phyloP scores from a whole-genome alignment of 2,888 invertebrate genomes.

The Acrocyrtus sp. region DNA sequence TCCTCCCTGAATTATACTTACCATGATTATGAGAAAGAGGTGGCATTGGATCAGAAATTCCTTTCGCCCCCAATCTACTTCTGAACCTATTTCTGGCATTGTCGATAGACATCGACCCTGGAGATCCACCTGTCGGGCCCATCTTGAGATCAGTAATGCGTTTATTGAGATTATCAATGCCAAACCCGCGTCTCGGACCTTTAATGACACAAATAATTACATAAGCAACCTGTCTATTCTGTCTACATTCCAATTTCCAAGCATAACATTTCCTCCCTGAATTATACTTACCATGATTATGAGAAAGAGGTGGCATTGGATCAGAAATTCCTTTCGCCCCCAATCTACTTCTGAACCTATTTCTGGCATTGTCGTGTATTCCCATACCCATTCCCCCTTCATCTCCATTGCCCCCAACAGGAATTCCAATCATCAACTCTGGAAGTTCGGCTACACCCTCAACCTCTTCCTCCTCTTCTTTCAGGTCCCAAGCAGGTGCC shows the following conservation, averaged over 20 bases:
- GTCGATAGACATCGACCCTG: constrained; percentile 41
- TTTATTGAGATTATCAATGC: constrained; percentile 73
- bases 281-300: constrained; percentile 66
- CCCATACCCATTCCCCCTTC: constrained; percentile 48
- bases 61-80: constrained; percentile 72
- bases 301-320: constrained; percentile 51
- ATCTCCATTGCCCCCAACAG: constrained; percentile 55
- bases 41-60: constrained; percentile 63
- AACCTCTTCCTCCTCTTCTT: constrained; percentile 64
- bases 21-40: constrained; percentile 63
- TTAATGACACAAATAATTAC: too few species aligned
- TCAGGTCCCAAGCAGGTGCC: constrained; percentile 63
- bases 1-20: too few species aligned
- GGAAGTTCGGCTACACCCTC: constrained; percentile 61
- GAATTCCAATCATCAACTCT: constrained; percentile 55
- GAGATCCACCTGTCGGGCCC: constrained; percentile 66
- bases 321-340: constrained; percentile 70
- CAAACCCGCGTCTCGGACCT: constrained; percentile 64
- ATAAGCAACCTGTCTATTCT: too few species aligned
- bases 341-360: constrained; percentile 68
- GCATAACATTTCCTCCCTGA: too few species aligned
- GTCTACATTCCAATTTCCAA: too few species aligned
- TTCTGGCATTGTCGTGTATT: constrained; percentile 51
- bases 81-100: constrained; percentile 63
- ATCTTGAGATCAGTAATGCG: constrained; percentile 79